These are phyloP conservation scores for Australoheros facetus DNA, from an alignment of 2,797 vertebrate species.

Conservation along the genomic window DNA sequence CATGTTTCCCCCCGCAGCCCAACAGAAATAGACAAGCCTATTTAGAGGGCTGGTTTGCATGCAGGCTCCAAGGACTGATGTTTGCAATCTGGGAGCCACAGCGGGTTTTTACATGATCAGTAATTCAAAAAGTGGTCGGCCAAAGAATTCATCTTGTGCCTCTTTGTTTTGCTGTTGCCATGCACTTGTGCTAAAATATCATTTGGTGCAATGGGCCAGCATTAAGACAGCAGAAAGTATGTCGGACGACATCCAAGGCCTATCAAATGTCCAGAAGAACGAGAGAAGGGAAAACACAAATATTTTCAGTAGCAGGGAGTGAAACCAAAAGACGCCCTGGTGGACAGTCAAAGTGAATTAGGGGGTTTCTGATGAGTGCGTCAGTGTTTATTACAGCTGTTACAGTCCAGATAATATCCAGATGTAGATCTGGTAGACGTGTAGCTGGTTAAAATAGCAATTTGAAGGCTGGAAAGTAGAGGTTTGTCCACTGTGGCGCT, in stretches of 20 bases:
- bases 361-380: constrained; percentile 70
- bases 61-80: constrained; percentile 84
- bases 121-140: constrained; percentile 87
- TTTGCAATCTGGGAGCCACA: constrained; percentile 86
- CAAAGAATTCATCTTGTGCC: constrained; percentile 82
- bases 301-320: constrained; percentile 76
- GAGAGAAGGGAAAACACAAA: constrained; percentile 70
- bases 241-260: constrained; percentile 66
- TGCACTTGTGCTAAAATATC: constrained; percentile 86
- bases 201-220: constrained; percentile 69
- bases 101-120: constrained; percentile 88
- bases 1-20: constrained; percentile 81
- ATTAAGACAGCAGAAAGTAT: constrained; percentile 78
- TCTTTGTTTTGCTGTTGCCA: constrained; percentile 86
- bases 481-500: constrained; percentile 41
- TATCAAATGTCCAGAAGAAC: constrained; percentile 74
- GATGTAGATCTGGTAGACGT: constrained; percentile 59
- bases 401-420: constrained; percentile 72
- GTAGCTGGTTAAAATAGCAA: constrained; percentile 50
- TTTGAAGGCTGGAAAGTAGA: constrained; percentile 44
- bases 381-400: constrained; percentile 73
- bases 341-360: constrained; percentile 76
- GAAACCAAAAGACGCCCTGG: constrained; percentile 70
- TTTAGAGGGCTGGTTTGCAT: constrained; percentile 84
- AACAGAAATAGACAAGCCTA: constrained; percentile 85